phyloP scores from a whole-genome alignment of 2,113 vertebrate genomes.

The Oncorhynchus clarkii region DNA sequence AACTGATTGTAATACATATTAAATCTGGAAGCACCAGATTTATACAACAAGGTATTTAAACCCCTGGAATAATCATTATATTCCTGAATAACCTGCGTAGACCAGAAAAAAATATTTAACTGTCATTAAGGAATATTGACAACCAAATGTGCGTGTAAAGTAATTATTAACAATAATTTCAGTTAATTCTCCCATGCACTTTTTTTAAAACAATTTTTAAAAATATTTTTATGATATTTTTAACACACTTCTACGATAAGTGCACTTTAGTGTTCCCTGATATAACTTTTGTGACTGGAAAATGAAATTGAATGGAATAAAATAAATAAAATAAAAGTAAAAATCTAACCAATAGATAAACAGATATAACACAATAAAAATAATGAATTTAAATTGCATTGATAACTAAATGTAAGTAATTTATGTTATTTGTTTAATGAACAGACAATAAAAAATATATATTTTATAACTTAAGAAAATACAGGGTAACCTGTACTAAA shows the following conservation, averaged over 20 bases:
- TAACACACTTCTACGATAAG: neutral
- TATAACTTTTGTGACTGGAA: neutral
- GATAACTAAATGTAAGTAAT: neutral
- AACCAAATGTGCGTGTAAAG: slow-evolving; percentile 3
- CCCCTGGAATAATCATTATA: slow-evolving; percentile 11
- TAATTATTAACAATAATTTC: neutral
- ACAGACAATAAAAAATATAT: neutral
- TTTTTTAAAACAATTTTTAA: too few relatives aligned
- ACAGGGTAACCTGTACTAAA: too few relatives aligned
- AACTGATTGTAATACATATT: neutral
- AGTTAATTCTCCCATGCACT: neutral
- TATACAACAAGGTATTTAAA: slow-evolving; percentile 9
- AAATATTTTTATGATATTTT: neutral
- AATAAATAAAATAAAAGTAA: neutral
- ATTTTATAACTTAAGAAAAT: too few relatives aligned
- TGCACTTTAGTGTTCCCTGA: neutral
- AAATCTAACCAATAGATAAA: neutral
- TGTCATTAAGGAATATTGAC: slow-evolving; percentile 22
- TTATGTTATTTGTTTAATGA: neutral
- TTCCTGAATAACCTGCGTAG: slow-evolving; percentile 5
- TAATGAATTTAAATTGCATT: neutral
- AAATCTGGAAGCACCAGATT: slow-evolving; percentile 6
- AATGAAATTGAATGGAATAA: neutral
- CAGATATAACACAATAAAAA: neutral
- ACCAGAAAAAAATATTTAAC: neutral